Evolutionary conservation across 2,113 vertebrate species (phyloP), one percentile per base, ranked within the genome.

Genomic region (Monopterus albus): DNA sequence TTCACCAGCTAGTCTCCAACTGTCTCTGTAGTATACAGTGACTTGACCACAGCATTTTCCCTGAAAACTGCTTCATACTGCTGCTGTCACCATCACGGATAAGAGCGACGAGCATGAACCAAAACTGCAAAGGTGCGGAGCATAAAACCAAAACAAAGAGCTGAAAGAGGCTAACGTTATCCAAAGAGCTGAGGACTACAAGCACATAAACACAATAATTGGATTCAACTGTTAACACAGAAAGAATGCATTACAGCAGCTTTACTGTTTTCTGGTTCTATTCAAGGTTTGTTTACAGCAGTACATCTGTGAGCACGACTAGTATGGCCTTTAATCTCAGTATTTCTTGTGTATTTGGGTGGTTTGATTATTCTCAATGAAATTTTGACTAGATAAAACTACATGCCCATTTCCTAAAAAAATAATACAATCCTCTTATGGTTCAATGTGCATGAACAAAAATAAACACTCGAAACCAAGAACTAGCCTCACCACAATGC

Each of bases 401-500:
- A 79, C 26, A 51, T 2, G 11, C 4, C 35, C 11, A 20, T 43
- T 65, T 55, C n/a, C 59, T 58, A 7, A n/a, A 20, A 56, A 55
- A 35, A 42, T 45, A 51, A 72, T 10, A 60, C 6, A 60, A 55
- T 42, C 10, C 28, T 11, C 18, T 51, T 5, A 0, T 1, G 1
- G 21, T 62, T 59, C 46, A 46, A 62, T 17, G 26, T 7, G 26
- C 33, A 10, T 3, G 7, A 58, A 42, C 63, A 60, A 26, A 68
- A 72, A 78, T 65, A 50, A 52, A 52, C 29, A 6, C 12, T 5
- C 59, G 26, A 68, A 80, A 64, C 38, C 8, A 7, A 68, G 61
- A 77, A 25, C 13, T 25, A 12, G 7, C 45, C 20, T 63, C 7
- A 56, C 35, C 2, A 13, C 17, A 4, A 25, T 21, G 17, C 14